A percentile compares a stretch with the other conserved stretches of the same genome.
phyloP scores from a whole-genome alignment of 2,888 invertebrate species.

The Melanostoma scalare region DNA sequence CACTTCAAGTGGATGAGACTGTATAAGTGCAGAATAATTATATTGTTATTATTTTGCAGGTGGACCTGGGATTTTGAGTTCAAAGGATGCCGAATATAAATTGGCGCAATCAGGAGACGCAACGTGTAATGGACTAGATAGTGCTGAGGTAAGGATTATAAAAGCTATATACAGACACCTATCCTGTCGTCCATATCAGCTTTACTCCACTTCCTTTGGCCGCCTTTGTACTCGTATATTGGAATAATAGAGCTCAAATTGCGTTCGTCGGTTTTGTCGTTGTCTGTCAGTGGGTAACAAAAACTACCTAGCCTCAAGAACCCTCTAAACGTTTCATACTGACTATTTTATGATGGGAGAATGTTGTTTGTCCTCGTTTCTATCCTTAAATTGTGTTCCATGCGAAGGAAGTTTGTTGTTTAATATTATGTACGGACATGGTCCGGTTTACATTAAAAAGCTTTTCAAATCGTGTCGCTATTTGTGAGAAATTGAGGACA shows the following conservation, averaged over 20 bases:
- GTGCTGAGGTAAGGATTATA: constrained; percentile 86
- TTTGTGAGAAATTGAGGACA: constrained; percentile 43
- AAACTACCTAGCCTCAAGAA: background rate
- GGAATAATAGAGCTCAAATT: constrained; percentile 37
- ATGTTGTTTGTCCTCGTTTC: constrained; percentile 27
- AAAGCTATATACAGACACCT: constrained; percentile 24
- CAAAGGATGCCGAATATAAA: constrained; percentile 87
- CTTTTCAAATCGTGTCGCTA: constrained; percentile 46
- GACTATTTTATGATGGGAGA: background rate
- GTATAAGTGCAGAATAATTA: constrained; percentile 56
- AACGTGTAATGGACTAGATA: constrained; percentile 95
- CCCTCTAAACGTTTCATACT: constrained; percentile 5
- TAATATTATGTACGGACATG: constrained; percentile 22
- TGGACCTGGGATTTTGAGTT: constrained; percentile 79
- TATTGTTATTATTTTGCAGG: constrained; percentile 75
- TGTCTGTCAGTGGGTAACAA: constrained; percentile 5
- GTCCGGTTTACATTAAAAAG: constrained; percentile 42
- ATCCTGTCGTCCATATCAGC: constrained; percentile 1
- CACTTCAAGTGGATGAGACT: constrained; percentile 39
- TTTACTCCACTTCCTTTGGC: constrained; percentile 6
- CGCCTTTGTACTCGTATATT: background rate
- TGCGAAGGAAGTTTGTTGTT: constrained; percentile 11
- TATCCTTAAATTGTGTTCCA: background rate
- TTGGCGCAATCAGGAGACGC: constrained; percentile 96
- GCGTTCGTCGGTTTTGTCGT: constrained; percentile 22